Conservation (phyloP, 2,113 vertebrate species). For the Oostethus manadensis region DNA sequence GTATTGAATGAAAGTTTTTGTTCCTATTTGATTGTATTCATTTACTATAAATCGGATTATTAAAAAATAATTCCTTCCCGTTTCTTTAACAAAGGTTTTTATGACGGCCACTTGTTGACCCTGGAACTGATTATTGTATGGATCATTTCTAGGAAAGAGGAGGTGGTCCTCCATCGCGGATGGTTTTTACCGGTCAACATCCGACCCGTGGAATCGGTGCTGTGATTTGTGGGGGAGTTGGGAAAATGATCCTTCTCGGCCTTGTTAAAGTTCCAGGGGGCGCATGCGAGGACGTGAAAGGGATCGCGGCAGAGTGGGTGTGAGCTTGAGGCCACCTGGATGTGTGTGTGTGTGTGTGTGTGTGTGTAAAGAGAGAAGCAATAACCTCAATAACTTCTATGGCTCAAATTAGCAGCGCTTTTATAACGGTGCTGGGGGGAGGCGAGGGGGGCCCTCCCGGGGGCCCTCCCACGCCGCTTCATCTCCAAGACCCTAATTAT, state of each 20-base stretch:
- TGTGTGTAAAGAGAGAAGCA: slow-evolving; percentile 30
- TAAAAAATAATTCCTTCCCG: too few species aligned
- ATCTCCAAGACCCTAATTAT: slow-evolving; percentile 36
- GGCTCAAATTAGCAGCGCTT: slow-evolving; percentile 46
- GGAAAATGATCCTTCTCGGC: slow-evolving; percentile 47
- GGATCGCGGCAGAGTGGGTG: slow-evolving; percentile 50
- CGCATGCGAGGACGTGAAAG: slow-evolving; percentile 53
- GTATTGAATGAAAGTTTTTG: too few species aligned
- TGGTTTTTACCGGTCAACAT: slow-evolving; percentile 47
- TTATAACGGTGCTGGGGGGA: slow-evolving; percentile 13
- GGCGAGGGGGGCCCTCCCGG: slow-evolving; percentile 38
- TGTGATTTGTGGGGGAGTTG: slow-evolving; percentile 48
- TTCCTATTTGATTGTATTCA: too few species aligned
- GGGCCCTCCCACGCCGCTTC: slow-evolving; percentile 47
- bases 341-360: slow-evolving; percentile 1
- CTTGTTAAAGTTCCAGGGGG: slow-evolving; percentile 62
- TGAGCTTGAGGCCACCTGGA: slow-evolving; percentile 33
- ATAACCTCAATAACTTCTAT: slow-evolving; percentile 49
- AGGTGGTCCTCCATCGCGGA: too few species aligned
- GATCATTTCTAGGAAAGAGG: too few species aligned
- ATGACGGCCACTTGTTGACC: too few species aligned
- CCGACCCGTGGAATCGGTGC: slow-evolving; percentile 37
- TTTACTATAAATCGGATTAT: too few species aligned
- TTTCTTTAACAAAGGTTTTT: too few species aligned
- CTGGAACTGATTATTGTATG: too few species aligned